Evolutionary conservation across 2,888 invertebrate genomes (phyloP).

Genomic region (Drosophila gaucha): DNA sequence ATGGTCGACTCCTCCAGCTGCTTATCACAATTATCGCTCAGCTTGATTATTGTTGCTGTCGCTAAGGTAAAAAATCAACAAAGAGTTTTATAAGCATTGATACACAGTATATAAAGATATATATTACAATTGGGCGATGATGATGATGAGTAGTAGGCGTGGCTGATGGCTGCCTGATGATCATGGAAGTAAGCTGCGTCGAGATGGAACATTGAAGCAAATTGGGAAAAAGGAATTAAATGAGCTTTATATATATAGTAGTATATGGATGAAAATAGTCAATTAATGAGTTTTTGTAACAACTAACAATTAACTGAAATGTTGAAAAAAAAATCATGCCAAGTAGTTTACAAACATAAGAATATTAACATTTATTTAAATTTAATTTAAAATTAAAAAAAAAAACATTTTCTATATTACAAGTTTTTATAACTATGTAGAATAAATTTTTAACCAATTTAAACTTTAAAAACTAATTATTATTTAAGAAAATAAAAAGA

Average conservation of each 20-base stretch:
- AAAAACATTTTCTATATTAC: conserved; percentile 10
- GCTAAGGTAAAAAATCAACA: conserved; percentile 27
- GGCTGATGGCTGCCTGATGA: conserved; percentile 56
- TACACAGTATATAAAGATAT: background rate
- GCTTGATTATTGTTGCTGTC: conserved; percentile 46
- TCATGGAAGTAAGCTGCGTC: conserved; percentile 64
- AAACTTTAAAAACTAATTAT: too few species aligned
- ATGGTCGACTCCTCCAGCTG: conserved; percentile 60
- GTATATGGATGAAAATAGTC: too few species aligned
- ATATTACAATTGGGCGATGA: conserved; percentile 67
- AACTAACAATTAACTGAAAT: background rate
- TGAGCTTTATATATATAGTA: background rate
- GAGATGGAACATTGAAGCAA: conserved; percentile 3
- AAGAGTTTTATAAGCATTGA: background rate
- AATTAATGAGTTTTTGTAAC: background rate
- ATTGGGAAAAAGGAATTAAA: conserved; percentile 8
- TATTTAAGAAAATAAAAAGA: too few species aligned
- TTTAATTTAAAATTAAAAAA: background rate
- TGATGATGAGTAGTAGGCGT: conserved; percentile 65
- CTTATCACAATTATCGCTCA: conserved; percentile 74
- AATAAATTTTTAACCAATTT: too few species aligned
- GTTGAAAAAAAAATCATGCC: conserved; percentile 6
- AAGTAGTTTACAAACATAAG: background rate
- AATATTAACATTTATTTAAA: conserved; percentile 7
- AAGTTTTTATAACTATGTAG: too few species aligned